phyloP scores from a whole-genome alignment of 2,888 invertebrate genomes.

The Lepidochrysops patricia region DNA sequence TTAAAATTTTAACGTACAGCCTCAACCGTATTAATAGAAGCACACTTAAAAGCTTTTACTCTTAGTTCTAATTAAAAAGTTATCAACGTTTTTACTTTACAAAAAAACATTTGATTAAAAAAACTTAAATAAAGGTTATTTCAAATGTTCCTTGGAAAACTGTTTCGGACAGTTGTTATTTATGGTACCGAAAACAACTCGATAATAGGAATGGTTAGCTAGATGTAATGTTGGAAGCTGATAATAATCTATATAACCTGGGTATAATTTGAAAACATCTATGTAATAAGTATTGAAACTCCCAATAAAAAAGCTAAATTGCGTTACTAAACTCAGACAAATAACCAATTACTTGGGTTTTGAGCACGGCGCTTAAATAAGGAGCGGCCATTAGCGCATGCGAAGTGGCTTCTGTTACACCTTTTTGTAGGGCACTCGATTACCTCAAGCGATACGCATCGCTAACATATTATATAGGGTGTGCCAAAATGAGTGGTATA shows the following conservation, averaged over 20 bases:
- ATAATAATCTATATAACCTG: no score
- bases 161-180: no score
- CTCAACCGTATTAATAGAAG: no score
- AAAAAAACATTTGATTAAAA: no score
- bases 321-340: constrained; percentile 39
- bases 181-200: no score
- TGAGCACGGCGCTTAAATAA: constrained; percentile 44
- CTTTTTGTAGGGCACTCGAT: constrained; percentile 60
- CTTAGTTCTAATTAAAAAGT: no score
- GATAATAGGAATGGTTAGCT: no score
- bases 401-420: constrained; percentile 64
- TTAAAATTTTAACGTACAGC: not conserved
- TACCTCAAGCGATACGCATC: constrained; percentile 55
- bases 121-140: no score
- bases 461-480: constrained; percentile 41
- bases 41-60: no score
- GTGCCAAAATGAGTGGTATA: constrained; percentile 24
- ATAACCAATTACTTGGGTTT: constrained; percentile 48
- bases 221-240: no score
- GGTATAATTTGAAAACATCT: not conserved
- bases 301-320: constrained; percentile 4
- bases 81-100: no score
- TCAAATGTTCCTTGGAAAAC: not conserved
- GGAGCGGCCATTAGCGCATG: constrained; percentile 57
- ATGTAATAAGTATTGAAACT: not conserved